phyloP scores from a whole-genome alignment of 1,140 invertebrate species.

The Daktulosphaira vitifoliae region DNA sequence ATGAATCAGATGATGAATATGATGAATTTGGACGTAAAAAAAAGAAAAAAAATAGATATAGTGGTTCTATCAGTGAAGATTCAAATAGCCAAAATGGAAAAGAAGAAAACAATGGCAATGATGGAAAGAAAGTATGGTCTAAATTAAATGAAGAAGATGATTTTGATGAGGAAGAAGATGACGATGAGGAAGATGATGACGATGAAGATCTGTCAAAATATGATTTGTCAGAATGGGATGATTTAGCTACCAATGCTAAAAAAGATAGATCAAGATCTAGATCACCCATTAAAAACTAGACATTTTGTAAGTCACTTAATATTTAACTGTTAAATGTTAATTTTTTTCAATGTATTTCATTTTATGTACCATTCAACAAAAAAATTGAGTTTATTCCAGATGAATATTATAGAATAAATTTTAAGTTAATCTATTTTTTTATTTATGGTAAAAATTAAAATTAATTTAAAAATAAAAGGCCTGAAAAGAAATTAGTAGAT shows the following conservation, averaged over 20 bases:
- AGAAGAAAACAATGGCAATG: constrained; percentile 41
- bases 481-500: no score
- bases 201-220: constrained; percentile 35
- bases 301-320: constrained; percentile 7
- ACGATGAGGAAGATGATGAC: constrained; percentile 44
- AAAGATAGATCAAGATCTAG: constrained; percentile 35
- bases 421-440: no score
- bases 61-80: constrained; percentile 42
- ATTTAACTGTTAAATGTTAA: no score
- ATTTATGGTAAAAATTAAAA: no score
- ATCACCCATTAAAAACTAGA: constrained; percentile 33
- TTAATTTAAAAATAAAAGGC: no score
- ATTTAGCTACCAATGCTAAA: constrained; percentile 41
- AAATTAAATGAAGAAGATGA: constrained; percentile 44
- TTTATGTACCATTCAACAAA: no score
- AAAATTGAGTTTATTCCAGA: no score
- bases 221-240: constrained; percentile 38
- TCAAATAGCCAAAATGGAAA: constrained; percentile 42
- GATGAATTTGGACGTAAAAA: constrained; percentile 85
- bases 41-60: constrained; percentile 37
- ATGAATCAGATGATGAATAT: constrained; percentile 84
- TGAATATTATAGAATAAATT: no score
- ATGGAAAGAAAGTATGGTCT: constrained; percentile 42
- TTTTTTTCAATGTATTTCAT: no score
- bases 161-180: constrained; percentile 42